A percentile compares a stretch with the other conserved stretches of the same genome.
phyloP scores from a whole-genome alignment of 2,113 vertebrate species.

The Shinisaurus crocodilurus region DNA sequence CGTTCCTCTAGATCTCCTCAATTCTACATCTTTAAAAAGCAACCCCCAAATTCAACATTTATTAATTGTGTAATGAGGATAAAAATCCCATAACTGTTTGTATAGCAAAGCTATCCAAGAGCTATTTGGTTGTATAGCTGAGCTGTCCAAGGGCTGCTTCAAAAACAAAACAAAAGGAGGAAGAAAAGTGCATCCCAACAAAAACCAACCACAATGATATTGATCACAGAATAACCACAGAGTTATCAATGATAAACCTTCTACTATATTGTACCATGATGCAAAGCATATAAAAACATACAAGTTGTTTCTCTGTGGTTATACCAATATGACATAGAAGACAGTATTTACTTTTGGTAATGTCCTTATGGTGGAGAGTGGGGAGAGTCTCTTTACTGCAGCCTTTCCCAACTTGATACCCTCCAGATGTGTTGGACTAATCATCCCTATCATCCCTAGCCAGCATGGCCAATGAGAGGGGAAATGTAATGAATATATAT shows the following conservation, averaged over 20 bases:
- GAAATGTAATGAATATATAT: neutral
- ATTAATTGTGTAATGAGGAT: conserved; percentile 23
- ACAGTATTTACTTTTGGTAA: neutral
- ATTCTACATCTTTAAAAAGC: conserved; percentile 38
- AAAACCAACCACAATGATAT: too few relatives aligned
- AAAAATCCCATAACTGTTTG: neutral
- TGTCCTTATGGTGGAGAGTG: neutral
- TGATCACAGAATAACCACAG: neutral
- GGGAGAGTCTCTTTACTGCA: too few relatives aligned
- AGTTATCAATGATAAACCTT: neutral
- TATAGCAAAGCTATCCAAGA: neutral
- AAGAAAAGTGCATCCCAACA: neutral
- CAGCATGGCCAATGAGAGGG: neutral
- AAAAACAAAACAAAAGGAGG: neutral
- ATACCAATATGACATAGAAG: neutral
- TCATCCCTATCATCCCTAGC: too few relatives aligned
- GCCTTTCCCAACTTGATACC: too few relatives aligned
- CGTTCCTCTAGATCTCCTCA: neutral
- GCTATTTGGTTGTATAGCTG: accelerated
- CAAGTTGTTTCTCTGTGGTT: neutral
- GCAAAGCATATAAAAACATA: neutral
- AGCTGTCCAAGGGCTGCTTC: neutral
- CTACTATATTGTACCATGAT: neutral
- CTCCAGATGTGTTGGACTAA: too few relatives aligned
- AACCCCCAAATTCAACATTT: conserved; percentile 35